Evolutionary conservation across 2,113 vertebrate species (phyloP).

Genomic region (Syrmaticus mikado): DNA sequence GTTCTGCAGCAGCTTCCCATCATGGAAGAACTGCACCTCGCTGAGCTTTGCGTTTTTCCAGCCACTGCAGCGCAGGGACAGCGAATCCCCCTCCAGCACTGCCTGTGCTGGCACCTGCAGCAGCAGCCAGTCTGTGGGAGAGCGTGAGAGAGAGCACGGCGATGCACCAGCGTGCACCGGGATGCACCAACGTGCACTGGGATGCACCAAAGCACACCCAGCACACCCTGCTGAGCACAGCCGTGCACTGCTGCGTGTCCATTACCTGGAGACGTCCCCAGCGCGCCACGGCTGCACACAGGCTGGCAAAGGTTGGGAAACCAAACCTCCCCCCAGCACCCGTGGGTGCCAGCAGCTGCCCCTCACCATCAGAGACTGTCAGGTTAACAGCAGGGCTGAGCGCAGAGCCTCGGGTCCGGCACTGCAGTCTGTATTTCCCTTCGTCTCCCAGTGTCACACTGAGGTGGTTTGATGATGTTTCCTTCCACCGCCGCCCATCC

Average conservation of each 20-base stretch:
- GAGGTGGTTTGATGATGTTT: rapidly evolving
- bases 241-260: too few species aligned
- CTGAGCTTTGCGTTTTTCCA: rapidly evolving
- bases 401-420: rapidly evolving
- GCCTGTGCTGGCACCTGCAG: not conserved
- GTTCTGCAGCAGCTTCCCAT: rapidly evolving
- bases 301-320: too few species aligned
- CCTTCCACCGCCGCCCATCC: rapidly evolving
- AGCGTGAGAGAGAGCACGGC: not conserved
- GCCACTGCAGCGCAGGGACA: not conserved
- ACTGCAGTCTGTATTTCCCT: not conserved
- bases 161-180: too few species aligned
- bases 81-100: not conserved
- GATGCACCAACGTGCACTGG: not conserved
- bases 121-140: not conserved
- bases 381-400: not conserved
- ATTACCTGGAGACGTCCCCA: too few species aligned
- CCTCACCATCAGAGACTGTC: not conserved
- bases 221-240: too few species aligned
- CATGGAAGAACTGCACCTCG: rapidly evolving
- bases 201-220: not conserved
- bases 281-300: too few species aligned
- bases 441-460: rapidly evolving
- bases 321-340: not conserved
- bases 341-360: rapidly evolving